Evolutionary conservation across 2,888 invertebrate species (phyloP), one percentile per base, ranked within the genome.

Genomic region (Epistrophe eligans): DNA sequence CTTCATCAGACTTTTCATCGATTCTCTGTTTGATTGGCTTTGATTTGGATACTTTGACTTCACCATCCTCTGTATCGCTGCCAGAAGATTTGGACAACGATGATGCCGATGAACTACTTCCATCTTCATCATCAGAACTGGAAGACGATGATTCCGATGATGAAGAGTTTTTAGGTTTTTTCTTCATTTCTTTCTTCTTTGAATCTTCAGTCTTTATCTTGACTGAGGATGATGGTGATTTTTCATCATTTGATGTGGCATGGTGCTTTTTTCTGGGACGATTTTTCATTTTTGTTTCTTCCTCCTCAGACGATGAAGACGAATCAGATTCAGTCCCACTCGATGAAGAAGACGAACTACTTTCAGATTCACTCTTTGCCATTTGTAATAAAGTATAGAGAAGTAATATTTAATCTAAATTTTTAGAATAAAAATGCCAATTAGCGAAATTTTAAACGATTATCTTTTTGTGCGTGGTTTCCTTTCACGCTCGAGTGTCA

Each of bases 261-360:
- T 9, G 43, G 17, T 38, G 19, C 43, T 40, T 58, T 66, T 28
- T 64, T 5, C 11, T 43, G 4, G 7, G 50, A 38, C 10, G 10
- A 45, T 10, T 15, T 60, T 71, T n/a, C 1, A 7, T 13, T 50
- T 35, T 71, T 1, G n/a, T 40, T 52, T 35, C 45, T 19, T 55
- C 60, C n/a, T 73, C 81, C 4, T 70, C 70, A 28, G 40, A 55
- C 11, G 70, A 35, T 40, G 70, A 11, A 0, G 67, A 70, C 0
- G 67, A 52, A 28, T 74, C 73, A 1, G 73, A 74, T 1, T 72
- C 79, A 1, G 76, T 71, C 3, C n/a, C 50, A 40, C 64, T 72
- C 6, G 79, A 79, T 28, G 82, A 82, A 17, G 77, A 81, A 4
- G 79, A 87, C 2, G 87, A 83, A 24, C 52, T 79, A 35, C n/a